Conservation (phyloP, 2,888 invertebrate species). For the Micoletzkya japonica region DNA sequence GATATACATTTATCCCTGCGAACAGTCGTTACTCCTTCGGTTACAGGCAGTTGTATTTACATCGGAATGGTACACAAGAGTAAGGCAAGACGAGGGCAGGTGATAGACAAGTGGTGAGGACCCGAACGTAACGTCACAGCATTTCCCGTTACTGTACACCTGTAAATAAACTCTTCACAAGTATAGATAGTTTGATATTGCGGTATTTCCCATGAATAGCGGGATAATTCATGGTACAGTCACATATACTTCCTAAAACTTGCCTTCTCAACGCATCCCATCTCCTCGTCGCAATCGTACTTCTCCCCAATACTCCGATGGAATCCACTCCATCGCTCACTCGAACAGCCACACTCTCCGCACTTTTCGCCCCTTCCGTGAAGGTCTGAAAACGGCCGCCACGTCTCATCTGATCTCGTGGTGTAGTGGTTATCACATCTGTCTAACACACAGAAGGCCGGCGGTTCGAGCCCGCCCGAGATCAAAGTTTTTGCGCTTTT, state of each 20-base stretch:
- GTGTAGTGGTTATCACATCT: conserved; percentile 40
- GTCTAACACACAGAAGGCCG: conserved; percentile 51
- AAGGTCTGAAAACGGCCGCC: not conserved
- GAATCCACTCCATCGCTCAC: not conserved
- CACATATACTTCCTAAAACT: not conserved
- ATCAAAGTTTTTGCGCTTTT: conserved; percentile 32
- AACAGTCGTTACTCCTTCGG: too few species aligned
- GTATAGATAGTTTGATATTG: too few species aligned
- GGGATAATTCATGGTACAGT: too few species aligned
- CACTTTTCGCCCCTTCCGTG: conserved; percentile 14
- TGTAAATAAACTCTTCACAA: not conserved
- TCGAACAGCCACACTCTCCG: conserved; percentile 1
- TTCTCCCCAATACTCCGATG: not conserved
- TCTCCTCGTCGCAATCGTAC: not conserved
- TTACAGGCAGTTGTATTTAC: too few species aligned
- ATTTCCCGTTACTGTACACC: conserved; percentile 1
- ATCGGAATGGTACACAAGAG: conserved; percentile 11
- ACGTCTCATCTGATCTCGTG: conserved; percentile 1
- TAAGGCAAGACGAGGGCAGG: conserved; percentile 1
- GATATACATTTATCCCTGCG: too few species aligned
- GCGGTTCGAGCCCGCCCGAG: conserved; percentile 50
- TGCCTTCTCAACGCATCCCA: conserved; percentile 1
- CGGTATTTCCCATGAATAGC: too few species aligned
- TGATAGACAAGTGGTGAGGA: conserved; percentile 7
- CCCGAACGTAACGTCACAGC: conserved; percentile 19